Base-by-base conservation (phyloP, 2,888 invertebrate genomes). In the Gerris lacustris region DNA sequence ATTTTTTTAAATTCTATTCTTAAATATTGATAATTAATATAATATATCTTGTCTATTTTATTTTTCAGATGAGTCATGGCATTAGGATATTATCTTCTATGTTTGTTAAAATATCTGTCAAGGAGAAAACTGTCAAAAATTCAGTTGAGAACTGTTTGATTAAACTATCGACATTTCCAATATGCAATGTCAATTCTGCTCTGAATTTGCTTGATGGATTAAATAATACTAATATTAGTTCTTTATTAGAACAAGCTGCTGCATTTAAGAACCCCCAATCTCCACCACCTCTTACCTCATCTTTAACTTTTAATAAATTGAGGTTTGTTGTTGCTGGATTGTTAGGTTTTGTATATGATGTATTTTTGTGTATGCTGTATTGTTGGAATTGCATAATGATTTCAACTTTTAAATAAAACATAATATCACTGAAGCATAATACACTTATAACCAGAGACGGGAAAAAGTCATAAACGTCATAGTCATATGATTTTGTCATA, bases 161-260 rank as follows among this genome's bases (percentile, higher is more conserved):
- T 11, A 82, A 84, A 75, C 79, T 87, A 18, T 80, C 86, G 67
- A 79, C 82, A 68, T 87, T 84, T 75, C 88, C 84, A 0, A 77
- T 79, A 0, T 75, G 82, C 45, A 79, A 80, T 45, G 71, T 76
- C 0, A 74, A 77, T 6, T 80, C 81, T 69, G 76, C 81, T 67
- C 73, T 80, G 17, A 78, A 79, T n/a, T 77, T 84, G 71, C 80
- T 86, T 64, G 82, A 82, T 71, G 78, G 82, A 68, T 86, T 85
- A 71, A 78, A 82, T 5, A 80, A 82, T 0, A 72, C 77, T 0
- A 47, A 31, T 15, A 66, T 73, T 7, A 18, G 71, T 9, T 66
- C 55, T 44, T 67, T 75, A 18, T 44, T 74, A 31, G 69, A 73
- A n/a, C 71, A 71, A 66, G 64, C 66, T 15, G 43, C 18, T 6